Evolutionary conservation across 2,113 vertebrate genomes (phyloP).

Genomic region (Poeciliopsis retropinna): DNA sequence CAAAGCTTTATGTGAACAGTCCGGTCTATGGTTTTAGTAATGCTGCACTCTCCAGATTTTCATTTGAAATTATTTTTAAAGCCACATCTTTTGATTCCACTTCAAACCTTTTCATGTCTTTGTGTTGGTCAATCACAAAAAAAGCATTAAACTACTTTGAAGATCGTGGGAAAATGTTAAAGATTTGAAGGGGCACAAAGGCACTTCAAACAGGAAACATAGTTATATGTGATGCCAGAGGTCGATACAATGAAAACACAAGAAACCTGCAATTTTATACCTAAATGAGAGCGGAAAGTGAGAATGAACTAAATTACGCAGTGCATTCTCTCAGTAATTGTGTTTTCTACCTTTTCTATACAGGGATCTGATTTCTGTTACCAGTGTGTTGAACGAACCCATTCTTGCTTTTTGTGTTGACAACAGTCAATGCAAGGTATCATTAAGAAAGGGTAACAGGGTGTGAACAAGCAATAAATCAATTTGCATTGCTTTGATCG

Average conservation of each 20-base stretch:
- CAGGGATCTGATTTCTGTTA: slow-evolving; percentile 9
- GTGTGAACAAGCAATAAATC: slow-evolving; percentile 56
- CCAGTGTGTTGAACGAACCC: slow-evolving; percentile 5
- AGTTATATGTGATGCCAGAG: not conserved
- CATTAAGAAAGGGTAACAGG: slow-evolving; percentile 38
- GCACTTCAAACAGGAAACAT: not conserved
- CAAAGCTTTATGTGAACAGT: too few relatives aligned
- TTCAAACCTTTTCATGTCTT: too few relatives aligned
- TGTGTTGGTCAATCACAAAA: too few relatives aligned
- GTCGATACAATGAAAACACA: not conserved
- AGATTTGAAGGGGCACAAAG: too few relatives aligned
- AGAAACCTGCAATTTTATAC: not conserved
- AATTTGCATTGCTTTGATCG: slow-evolving; percentile 44
- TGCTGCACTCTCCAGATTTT: too few relatives aligned
- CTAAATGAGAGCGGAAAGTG: not conserved
- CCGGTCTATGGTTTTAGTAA: too few relatives aligned
- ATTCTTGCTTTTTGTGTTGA: slow-evolving; percentile 1
- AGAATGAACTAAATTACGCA: not conserved
- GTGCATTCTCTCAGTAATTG: not conserved
- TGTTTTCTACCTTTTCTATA: slow-evolving; percentile 15
- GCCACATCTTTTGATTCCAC: too few relatives aligned
- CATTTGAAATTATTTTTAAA: too few relatives aligned
- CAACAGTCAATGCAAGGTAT: slow-evolving; percentile 2
- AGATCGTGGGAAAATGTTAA: too few relatives aligned
- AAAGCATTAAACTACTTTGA: too few relatives aligned